phyloP scores from a whole-genome alignment of 2,888 invertebrate genomes.

The Chydorus sphaericus region DNA sequence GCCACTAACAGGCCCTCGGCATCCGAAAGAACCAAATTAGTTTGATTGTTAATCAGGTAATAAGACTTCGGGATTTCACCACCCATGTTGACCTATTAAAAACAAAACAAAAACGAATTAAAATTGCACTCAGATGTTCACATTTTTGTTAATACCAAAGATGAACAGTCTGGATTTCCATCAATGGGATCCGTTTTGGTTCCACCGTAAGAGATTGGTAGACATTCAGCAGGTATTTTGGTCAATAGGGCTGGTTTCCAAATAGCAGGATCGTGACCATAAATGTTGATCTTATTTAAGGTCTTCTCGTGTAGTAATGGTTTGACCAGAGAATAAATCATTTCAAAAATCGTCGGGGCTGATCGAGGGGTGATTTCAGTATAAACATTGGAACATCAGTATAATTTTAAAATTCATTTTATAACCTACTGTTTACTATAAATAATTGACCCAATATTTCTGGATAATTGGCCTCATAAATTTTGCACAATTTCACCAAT shows the following conservation, averaged over 20 bases:
- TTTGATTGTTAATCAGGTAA: neutral
- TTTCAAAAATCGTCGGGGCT: constrained; percentile 33
- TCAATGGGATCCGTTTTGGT: constrained; percentile 52
- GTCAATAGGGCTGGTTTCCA: constrained; percentile 40
- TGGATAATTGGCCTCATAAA: constrained; percentile 34
- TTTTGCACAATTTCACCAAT: constrained; percentile 15
- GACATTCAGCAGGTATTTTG: constrained; percentile 46
- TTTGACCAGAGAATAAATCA: constrained; percentile 29
- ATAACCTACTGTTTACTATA: constrained; percentile 29
- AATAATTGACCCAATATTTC: constrained; percentile 31
- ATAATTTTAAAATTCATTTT: neutral
- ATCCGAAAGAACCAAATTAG: too few species aligned
- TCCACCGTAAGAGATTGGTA: constrained; percentile 65
- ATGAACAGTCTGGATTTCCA: constrained; percentile 56
- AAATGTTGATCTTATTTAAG: constrained; percentile 30
- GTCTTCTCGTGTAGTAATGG: constrained; percentile 33
- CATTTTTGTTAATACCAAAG: constrained; percentile 57
- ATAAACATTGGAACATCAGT: too few species aligned
- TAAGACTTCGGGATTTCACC: constrained; percentile 2
- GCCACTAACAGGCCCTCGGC: neutral
- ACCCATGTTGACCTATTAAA: constrained; percentile 1
- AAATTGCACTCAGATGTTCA: too few species aligned
- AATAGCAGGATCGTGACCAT: neutral
- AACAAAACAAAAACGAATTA: neutral
- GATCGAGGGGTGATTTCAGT: too few species aligned